Conservation (phyloP, 2,888 invertebrate genomes). For the Polydrusus pterygomalis region DNA sequence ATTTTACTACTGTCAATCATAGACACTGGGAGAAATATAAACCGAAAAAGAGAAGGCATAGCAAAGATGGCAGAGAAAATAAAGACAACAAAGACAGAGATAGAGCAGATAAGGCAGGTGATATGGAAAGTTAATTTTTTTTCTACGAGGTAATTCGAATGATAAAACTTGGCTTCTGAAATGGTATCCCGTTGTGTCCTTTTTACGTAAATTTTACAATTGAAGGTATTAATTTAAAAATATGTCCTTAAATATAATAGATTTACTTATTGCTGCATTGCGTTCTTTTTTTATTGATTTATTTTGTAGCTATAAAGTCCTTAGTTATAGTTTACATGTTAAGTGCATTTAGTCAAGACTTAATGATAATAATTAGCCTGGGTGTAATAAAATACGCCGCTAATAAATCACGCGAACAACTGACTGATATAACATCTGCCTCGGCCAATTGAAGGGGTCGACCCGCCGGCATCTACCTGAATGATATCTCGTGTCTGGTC, state of each 20-base stretch:
- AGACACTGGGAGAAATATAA: constrained; percentile 92
- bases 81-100: constrained; percentile 43
- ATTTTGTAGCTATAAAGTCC: too few relatives aligned
- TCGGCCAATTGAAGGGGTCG: too few relatives aligned
- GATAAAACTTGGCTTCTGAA: background rate
- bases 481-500: too few relatives aligned
- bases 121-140: constrained; percentile 34
- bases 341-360: too few relatives aligned
- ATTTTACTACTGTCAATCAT: constrained; percentile 91
- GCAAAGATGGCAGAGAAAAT: constrained; percentile 39
- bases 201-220: background rate
- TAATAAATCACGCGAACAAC: too few relatives aligned
- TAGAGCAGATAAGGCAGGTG: constrained; percentile 32
- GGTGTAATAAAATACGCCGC: too few relatives aligned
- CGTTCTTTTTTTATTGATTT: too few relatives aligned
- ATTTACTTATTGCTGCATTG: background rate
- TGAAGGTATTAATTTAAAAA: constrained; percentile 1
- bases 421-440: too few relatives aligned
- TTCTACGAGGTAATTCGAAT: background rate
- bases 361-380: too few relatives aligned
- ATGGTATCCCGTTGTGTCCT: background rate
- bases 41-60: constrained; percentile 68
- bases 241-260: background rate
- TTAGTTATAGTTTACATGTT: too few relatives aligned
- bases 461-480: too few relatives aligned